Evolutionary conservation across 2,888 invertebrate genomes (phyloP).

Genomic region (Troides helena): DNA sequence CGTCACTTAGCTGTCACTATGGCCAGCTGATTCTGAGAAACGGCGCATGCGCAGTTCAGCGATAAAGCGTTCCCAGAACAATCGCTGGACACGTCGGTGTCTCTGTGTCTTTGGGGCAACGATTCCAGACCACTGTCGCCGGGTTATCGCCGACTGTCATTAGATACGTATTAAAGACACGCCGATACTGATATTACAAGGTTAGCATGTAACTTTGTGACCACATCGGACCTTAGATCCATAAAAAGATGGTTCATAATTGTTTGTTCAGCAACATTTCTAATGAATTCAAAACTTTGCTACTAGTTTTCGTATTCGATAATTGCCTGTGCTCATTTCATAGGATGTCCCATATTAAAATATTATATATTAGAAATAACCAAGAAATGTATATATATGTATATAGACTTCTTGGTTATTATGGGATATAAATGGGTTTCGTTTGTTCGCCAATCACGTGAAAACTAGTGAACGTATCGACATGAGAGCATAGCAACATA

Average conservation of each 20-base stretch:
- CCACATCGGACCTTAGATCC: background rate
- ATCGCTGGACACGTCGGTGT: slow-evolving; percentile 35
- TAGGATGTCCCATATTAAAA: background rate
- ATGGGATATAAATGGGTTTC: too few species aligned
- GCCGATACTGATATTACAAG: background rate
- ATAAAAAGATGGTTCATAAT: background rate
- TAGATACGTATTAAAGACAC: slow-evolving; percentile 9
- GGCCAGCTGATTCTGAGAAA: slow-evolving; percentile 45
- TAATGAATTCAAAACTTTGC: background rate
- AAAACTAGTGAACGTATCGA: too few species aligned
- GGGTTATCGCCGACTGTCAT: slow-evolving; percentile 34
- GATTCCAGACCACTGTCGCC: slow-evolving; percentile 33
- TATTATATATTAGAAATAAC: background rate
- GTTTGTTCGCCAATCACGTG: too few species aligned
- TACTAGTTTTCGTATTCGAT: background rate
- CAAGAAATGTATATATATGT: background rate
- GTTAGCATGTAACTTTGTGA: background rate
- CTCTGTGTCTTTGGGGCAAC: slow-evolving; percentile 48
- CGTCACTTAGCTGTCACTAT: slow-evolving; percentile 38
- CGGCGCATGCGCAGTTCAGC: slow-evolving; percentile 37
- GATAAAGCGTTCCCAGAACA: slow-evolving; percentile 19
- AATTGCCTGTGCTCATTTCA: background rate
- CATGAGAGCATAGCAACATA: too few species aligned
- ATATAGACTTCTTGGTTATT: too few species aligned
- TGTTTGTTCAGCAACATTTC: background rate